These are phyloP conservation scores for Oncorhynchus keta DNA, from an alignment of 2,113 vertebrate genomes.

Conservation along the genomic window DNA sequence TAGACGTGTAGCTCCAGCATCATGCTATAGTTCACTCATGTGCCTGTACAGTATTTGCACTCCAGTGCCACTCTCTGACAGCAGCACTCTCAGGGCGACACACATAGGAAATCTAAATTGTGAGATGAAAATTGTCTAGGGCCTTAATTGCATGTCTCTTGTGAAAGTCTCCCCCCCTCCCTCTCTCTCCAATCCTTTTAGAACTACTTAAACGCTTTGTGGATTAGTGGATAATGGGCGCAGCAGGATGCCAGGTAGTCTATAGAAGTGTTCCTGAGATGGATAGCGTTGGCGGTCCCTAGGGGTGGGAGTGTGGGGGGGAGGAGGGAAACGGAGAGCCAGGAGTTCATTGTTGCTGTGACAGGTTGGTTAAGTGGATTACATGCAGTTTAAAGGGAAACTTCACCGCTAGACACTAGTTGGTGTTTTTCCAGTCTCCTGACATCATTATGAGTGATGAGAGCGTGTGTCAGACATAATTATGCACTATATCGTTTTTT, in stretches of 20 bases:
- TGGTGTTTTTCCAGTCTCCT: too few relatives aligned
- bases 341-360: constrained; percentile 58
- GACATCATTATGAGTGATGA: too few relatives aligned
- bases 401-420: too few relatives aligned
- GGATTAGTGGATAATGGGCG: constrained; percentile 71
- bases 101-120: constrained; percentile 54
- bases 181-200: constrained; percentile 63
- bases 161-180: constrained; percentile 59
- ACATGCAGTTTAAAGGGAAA: constrained; percentile 57
- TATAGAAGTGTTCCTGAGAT: constrained; percentile 69
- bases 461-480: too few relatives aligned
- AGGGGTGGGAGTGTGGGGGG: constrained; percentile 38
- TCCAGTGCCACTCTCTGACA: constrained; percentile 26
- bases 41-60: background rate
- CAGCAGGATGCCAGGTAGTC: constrained; percentile 66
- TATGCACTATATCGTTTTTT: too few relatives aligned
- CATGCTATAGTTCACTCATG: background rate
- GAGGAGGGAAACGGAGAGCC: background rate
- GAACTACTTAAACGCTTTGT: constrained; percentile 63
- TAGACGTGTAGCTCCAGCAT: constrained; percentile 9
- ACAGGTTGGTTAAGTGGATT: constrained; percentile 76
- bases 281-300: constrained; percentile 54
- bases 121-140: constrained; percentile 51
- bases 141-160: constrained; percentile 60
- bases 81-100: constrained; percentile 19